Base-by-base conservation (phyloP, 1,140 invertebrate species). In the Neotoxoptera formosana region DNA sequence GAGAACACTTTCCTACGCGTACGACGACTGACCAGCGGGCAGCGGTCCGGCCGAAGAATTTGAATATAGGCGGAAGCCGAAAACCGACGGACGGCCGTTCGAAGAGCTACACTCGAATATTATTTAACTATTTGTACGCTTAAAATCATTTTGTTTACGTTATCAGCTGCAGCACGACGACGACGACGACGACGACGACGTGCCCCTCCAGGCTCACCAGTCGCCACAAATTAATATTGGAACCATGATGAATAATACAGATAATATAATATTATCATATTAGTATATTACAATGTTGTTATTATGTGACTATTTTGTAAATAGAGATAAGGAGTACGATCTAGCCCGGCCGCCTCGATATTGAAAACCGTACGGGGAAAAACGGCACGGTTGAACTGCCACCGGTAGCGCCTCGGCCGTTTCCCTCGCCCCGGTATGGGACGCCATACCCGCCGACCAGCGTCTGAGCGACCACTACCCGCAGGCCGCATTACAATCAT, bases 101-200 rank as follows among this genome's bases (percentile, higher is more conserved):
- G 60, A 17, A 76, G 60, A n/a, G n/a, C 14, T 76, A 4, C n/a
- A 76, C 11, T n/a, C 86, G 9, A 48, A 87, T n/a, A n/a, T n/a
- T n/a, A n/a, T 87, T 87, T n/a, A 6, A 34, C n/a, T 48, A 56
- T 60, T 60, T 60, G 36, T 90, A 53, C 21, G 56, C 36, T 41
- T 41, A 34, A 90, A 60, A 90, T 90, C 41, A 76, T 76, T 67
- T 76, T 60, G 89, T 90, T 90, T 60, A 60, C 36, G 89, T 90
- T 90, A 90, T 90, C 89, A 90, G 56, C 41, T 41, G 41, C 53
- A 34, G 56, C 89, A 9, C 11, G 48, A 25, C 25, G 41, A 8
- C 17, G 47, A 8, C 17, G 47, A 6, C 53, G 53, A 25, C 53
- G 45, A 34, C 86, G 86, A n/a, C 86, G 86, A 87, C 86, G 45